Evolutionary conservation across 1,140 invertebrate species (phyloP), one percentile per base, ranked within the genome.

Genomic region (Colletes latitarsis): DNA sequence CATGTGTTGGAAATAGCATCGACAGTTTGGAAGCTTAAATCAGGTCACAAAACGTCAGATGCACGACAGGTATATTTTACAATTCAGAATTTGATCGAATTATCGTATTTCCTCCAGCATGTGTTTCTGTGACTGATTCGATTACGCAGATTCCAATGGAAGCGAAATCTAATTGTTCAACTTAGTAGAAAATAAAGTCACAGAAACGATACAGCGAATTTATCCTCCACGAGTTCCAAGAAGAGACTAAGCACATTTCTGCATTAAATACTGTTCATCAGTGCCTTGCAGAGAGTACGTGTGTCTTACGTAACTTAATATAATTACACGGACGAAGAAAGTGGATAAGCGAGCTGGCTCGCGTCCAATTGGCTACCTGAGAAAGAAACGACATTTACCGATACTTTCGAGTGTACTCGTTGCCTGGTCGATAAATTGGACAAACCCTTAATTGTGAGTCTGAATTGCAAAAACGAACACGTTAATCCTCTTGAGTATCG

Each of bases 351-450:
- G 17, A 10, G 52, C 71, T 43, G 77, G 77, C 53, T 52, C 15
- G 43, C 63, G 55, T 57, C 21, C 77, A 67, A 80, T 67, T 74
- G 71, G 77, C 53, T 67, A 66, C 46, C 62, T 58, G 71, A 75
- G 71, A 80, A 80, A 80, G 71, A 43, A 73, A 80, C 77, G 77
- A 75, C 77, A 60, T 80, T 75, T 41, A 67, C 52, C 71, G 63
- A 67, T 60, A 74, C 53, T 80, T 63, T 78, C 68, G 0, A n/a
- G 30, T 10, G n/a, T 30, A 41, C 15, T 55, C 15, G 49, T 46
- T 49, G 21, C 17, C 46, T 49, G 21, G 52, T 70, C 52, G 52
- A 57, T 71, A 71, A 57, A 30, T 21, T 9, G 19, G n/a, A 67
- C 30, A 9, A 41, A 43, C 62, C 15, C 66, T 52, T 39, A 69